Conservation (phyloP, 2,113 vertebrate species). For the Etia nguti region DNA sequence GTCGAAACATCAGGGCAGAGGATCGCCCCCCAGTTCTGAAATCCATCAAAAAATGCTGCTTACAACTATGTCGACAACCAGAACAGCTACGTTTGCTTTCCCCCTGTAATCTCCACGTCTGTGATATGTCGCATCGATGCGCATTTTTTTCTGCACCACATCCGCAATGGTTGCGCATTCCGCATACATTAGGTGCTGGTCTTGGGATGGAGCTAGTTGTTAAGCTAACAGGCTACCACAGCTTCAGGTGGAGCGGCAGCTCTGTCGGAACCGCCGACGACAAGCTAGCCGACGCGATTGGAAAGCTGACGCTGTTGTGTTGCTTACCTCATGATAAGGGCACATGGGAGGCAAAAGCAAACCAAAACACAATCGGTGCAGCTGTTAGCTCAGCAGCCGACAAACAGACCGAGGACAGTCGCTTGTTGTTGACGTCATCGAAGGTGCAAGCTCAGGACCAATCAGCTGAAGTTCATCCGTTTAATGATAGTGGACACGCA, state of each 20-base stretch:
- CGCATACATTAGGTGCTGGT: conserved; percentile 71
- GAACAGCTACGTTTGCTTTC: background rate
- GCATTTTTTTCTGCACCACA: conserved; percentile 72
- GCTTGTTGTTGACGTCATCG: conserved; percentile 63
- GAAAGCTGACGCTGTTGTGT: background rate
- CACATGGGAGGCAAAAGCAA: conserved; percentile 28
- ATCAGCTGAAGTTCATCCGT: background rate
- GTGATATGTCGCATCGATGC: conserved; percentile 68
- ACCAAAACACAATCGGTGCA: conserved; percentile 47
- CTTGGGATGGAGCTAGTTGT: conserved; percentile 33
- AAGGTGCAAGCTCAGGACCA: background rate
- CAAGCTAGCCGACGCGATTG: background rate
- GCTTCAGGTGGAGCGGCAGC: background rate
- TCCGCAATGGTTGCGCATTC: conserved; percentile 77
- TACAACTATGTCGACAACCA: background rate
- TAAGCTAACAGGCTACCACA: conserved; percentile 18
- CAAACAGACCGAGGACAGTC: conserved; percentile 61
- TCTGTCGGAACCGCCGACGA: background rate
- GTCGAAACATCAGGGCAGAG: conserved; percentile 18
- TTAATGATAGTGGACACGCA: background rate
- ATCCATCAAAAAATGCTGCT: conserved; percentile 32
- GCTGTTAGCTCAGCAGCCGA: conserved; percentile 52
- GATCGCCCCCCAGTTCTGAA: conserved; percentile 31
- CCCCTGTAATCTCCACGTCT: background rate
- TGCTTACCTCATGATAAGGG: conserved; percentile 53